phyloP scores from a whole-genome alignment of 2,113 vertebrate species.

The Gymnocephalus cernua region DNA sequence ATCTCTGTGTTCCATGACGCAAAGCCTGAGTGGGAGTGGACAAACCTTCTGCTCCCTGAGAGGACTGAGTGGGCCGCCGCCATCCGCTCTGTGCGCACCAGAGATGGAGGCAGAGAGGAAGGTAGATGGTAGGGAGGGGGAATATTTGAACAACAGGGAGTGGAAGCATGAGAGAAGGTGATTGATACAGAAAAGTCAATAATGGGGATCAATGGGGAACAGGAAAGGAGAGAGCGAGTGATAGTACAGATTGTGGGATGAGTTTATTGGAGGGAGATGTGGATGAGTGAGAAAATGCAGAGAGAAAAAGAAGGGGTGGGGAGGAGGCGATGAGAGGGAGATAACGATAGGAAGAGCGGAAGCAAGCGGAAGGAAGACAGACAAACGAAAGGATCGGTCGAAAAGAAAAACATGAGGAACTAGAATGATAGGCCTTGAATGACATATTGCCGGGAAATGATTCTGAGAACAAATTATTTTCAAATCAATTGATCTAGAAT shows the following conservation, averaged over 20 bases:
- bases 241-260: conserved; percentile 3
- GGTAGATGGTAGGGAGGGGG: conserved; percentile 34
- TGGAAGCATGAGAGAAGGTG: conserved; percentile 42
- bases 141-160: conserved; percentile 37
- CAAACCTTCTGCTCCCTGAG: conserved; percentile 85
- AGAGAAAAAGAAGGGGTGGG: conserved; percentile 16
- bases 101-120: conserved; percentile 71
- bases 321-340: neutral
- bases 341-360: conserved; percentile 41
- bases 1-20: conserved; percentile 85
- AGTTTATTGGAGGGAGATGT: conserved; percentile 23
- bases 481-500: neutral
- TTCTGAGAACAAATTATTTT: conserved; percentile 8
- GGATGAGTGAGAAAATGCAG: conserved; percentile 36
- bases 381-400: neutral
- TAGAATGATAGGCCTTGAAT: conserved; percentile 1
- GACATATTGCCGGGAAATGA: neutral
- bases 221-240: conserved; percentile 37
- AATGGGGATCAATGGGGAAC: conserved; percentile 41
- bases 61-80: conserved; percentile 81
- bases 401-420: conserved; percentile 19
- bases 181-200: conserved; percentile 42
- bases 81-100: conserved; percentile 77
- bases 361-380: neutral
- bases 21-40: conserved; percentile 85